Evolutionary conservation across 30 jellyfish, hydroid and myxozoan species (phyloP), one percentile per base, ranked within the genome.

Genomic region (Turritopsis rubra): DNA sequence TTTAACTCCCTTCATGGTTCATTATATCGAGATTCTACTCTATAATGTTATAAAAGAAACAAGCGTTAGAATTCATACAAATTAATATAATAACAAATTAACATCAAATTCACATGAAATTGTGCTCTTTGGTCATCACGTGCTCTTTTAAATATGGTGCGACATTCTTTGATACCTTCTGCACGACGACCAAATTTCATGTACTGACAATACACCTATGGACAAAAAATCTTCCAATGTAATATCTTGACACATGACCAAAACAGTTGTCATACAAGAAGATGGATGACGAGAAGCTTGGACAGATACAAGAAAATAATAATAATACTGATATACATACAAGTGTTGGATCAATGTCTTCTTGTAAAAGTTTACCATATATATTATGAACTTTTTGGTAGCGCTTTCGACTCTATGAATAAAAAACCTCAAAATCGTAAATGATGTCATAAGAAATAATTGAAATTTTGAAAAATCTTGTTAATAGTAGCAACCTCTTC

Each of bases 161-260:
- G 97, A 53, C 96, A 79, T 77, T 92, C 96, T 75, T 85, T 85
- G 79, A 92, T 92, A 13, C 98, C 98, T 75, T 88, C 96, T 21
- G 98, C 96, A 28, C 98, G 95, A 24, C 96, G 88, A 21, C 93
- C 75, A 52, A 84, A 85, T 85, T 89, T 92, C 98, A 92, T 92
- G 85, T 88, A 87, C 72, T 92, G 96, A 66, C 89, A 84, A 79
- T 88, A 88, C 20, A 88, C 91, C 98, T 92, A 29, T 22, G 29
- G 20, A 7, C 16, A 1, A 1, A 78, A 78, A 9, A 78, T 24
- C 1, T 0, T 24, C 4, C 8, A n/a, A n/a, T n/a, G n/a, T n/a
- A n/a, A n/a, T n/a, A n/a, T n/a, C n/a, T n/a, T n/a, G n/a, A n/a
- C n/a, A n/a, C n/a, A n/a, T n/a, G n/a, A n/a, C n/a, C n/a, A n/a